phyloP scores from a whole-genome alignment of 2,888 invertebrate genomes.

The Harpalus rubripes region DNA sequence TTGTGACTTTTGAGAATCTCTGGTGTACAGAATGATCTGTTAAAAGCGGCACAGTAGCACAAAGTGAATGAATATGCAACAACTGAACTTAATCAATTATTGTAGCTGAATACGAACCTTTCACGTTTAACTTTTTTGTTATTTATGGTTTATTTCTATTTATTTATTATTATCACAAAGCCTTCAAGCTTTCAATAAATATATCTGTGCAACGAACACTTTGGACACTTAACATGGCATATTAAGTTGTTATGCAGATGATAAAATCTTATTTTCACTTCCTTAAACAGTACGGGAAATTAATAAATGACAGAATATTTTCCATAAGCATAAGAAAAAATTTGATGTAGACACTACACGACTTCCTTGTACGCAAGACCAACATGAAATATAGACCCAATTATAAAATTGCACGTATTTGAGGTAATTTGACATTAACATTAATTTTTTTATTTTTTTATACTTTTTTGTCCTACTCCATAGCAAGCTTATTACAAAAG shows the following conservation, averaged over 20 bases:
- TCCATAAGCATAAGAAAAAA: too few relatives aligned
- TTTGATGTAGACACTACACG: too few relatives aligned
- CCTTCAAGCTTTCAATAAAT: constrained; percentile 29
- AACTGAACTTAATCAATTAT: constrained; percentile 53
- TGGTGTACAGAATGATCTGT: constrained; percentile 49
- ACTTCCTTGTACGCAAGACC: too few relatives aligned
- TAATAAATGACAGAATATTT: neutral
- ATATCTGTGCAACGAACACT: constrained; percentile 6
- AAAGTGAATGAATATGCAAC: constrained; percentile 52
- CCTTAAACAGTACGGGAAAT: neutral
- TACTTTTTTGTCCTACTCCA: too few relatives aligned
- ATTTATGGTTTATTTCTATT: constrained; percentile 25
- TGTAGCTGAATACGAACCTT: constrained; percentile 16
- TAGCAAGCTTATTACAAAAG: too few relatives aligned
- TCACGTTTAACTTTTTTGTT: constrained; percentile 32
- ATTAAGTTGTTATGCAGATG: constrained; percentile 16
- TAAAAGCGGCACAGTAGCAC: constrained; percentile 55
- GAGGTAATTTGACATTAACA: too few relatives aligned
- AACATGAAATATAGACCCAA: too few relatives aligned
- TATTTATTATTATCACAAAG: constrained; percentile 29
- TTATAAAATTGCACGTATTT: too few relatives aligned
- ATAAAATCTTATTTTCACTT: constrained; percentile 5
- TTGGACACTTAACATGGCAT: constrained; percentile 9
- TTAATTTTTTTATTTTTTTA: too few relatives aligned
- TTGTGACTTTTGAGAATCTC: constrained; percentile 6